Conservation (phyloP, 2,113 vertebrate genomes). For the Tiliqua scincoides region DNA sequence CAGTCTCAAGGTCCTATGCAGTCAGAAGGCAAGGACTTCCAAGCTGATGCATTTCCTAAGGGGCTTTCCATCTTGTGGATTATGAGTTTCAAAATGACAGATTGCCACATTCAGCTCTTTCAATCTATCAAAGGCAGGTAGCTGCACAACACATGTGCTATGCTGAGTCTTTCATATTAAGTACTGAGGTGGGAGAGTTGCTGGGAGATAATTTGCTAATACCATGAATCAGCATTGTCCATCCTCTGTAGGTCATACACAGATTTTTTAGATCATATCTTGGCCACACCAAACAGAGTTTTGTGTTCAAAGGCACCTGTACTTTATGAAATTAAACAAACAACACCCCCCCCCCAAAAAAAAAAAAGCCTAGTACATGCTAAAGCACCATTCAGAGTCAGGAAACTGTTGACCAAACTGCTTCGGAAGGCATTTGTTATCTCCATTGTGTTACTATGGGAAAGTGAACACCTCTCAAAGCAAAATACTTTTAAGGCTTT, state of each 20-base stretch:
- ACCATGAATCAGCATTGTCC: too few species aligned
- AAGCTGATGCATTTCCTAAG: background rate
- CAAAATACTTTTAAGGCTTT: conserved; percentile 1
- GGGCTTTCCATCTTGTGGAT: background rate
- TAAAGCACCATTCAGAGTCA: background rate
- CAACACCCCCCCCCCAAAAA: background rate
- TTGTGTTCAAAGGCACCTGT: conserved; percentile 9
- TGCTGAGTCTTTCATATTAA: background rate
- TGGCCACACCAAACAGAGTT: background rate
- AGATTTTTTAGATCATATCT: background rate
- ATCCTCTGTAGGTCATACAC: background rate
- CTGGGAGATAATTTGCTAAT: too few species aligned
- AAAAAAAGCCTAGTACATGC: background rate
- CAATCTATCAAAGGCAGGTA: background rate
- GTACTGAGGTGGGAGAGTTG: background rate
- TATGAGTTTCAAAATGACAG: background rate
- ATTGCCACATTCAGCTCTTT: background rate
- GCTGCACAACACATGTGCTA: background rate
- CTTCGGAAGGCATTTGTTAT: background rate
- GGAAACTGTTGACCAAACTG: background rate
- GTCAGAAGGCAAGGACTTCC: background rate
- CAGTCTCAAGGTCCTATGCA: background rate
- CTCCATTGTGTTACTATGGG: conserved; percentile 4
- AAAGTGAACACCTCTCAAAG: background rate
- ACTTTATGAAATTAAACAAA: conserved; percentile 9